phyloP scores from a whole-genome alignment of 2,113 vertebrate genomes.

The Percina caprodes region DNA sequence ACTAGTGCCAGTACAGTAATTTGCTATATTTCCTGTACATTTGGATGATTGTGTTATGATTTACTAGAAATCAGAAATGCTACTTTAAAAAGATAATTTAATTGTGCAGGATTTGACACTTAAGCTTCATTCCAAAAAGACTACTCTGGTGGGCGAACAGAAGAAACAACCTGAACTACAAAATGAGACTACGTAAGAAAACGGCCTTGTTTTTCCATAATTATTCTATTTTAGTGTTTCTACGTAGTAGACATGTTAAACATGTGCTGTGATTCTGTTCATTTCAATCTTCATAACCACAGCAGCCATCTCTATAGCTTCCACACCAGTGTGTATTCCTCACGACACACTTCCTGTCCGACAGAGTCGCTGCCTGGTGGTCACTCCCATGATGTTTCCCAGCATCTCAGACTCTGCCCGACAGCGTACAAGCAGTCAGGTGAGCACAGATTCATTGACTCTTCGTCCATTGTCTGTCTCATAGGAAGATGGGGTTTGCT shows the following conservation, averaged over 20 bases:
- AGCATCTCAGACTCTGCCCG: slow-evolving; percentile 60
- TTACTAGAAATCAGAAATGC: background rate
- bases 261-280: background rate
- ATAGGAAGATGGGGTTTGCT: background rate
- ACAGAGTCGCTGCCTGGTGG: slow-evolving; percentile 45
- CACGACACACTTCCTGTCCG: slow-evolving; percentile 19
- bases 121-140: slow-evolving; percentile 15
- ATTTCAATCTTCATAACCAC: slow-evolving; percentile 21
- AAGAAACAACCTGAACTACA: slow-evolving; percentile 33
- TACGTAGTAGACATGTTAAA: background rate
- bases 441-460: slow-evolving; percentile 34
- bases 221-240: background rate
- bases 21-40: background rate
- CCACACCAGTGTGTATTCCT: slow-evolving; percentile 65
- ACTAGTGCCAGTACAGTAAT: slow-evolving; percentile 26
- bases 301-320: slow-evolving; percentile 71
- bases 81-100: slow-evolving; percentile 22
- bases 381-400: slow-evolving; percentile 68
- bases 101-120: slow-evolving; percentile 1
- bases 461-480: background rate
- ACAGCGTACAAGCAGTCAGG: slow-evolving; percentile 67
- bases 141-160: background rate
- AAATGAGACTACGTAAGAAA: slow-evolving; percentile 77
- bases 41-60: slow-evolving; percentile 10
- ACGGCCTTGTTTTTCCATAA: background rate